These are phyloP conservation scores for Prionace glauca DNA, from an alignment of 2,797 vertebrate species.

Conservation along the genomic window DNA sequence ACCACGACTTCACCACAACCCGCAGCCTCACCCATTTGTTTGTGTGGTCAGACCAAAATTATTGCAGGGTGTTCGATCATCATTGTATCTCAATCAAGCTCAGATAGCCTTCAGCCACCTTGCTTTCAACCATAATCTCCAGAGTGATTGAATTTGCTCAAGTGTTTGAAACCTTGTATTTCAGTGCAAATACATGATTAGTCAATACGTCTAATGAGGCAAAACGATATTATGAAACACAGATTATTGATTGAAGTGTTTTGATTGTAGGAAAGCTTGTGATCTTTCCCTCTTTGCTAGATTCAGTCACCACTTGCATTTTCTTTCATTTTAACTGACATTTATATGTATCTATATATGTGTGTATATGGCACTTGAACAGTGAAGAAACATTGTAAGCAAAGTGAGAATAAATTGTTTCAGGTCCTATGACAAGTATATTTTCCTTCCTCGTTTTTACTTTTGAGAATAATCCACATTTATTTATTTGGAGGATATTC, in stretches of 20 bases:
- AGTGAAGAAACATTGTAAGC: too few relatives aligned
- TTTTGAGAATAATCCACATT: not conserved
- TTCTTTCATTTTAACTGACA: not conserved
- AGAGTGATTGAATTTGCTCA: not conserved
- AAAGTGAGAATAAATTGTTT: not conserved
- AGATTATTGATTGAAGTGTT: not conserved
- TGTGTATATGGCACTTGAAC: not conserved
- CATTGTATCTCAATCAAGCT: conserved; percentile 4
- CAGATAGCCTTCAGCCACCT: not conserved
- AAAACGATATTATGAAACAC: not conserved
- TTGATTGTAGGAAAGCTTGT: not conserved
- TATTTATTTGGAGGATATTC: not conserved
- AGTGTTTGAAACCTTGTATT: not conserved
- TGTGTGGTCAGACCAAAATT: not conserved
- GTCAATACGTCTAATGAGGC: not conserved
- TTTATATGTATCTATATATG: too few relatives aligned
- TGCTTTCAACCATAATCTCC: not conserved
- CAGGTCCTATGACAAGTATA: too few relatives aligned
- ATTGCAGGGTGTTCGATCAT: not conserved
- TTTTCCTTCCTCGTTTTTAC: not conserved
- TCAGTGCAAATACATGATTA: not conserved
- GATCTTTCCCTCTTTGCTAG: not conserved
- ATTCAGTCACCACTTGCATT: not conserved
- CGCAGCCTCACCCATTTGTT: not conserved
- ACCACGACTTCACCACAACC: not conserved